Percentiles rank a stretch among this genome's conserved stretches.
Evolutionary conservation across 2,888 invertebrate species (phyloP).

Genomic region (Drosophila recens): DNA sequence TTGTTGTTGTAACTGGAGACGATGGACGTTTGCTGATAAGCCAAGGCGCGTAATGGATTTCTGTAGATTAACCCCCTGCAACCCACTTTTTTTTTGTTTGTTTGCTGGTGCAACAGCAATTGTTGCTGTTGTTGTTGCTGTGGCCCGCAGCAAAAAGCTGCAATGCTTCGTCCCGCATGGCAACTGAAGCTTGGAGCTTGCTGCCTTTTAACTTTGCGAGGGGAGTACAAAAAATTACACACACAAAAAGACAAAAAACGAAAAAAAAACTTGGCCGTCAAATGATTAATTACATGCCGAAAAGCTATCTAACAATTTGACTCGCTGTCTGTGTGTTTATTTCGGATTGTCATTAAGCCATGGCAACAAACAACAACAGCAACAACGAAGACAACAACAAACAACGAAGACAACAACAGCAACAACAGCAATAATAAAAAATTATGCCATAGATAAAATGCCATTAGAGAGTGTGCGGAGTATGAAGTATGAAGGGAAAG

Average conservation of each 20-base stretch:
- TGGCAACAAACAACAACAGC: slow-evolving; percentile 38
- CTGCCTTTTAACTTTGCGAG: slow-evolving; percentile 31
- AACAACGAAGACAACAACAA: slow-evolving; percentile 20
- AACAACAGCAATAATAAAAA: slow-evolving; percentile 74
- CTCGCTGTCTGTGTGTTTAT: slow-evolving; percentile 66
- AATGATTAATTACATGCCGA: slow-evolving; percentile 81
- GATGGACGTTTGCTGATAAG: slow-evolving; percentile 67
- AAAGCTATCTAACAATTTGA: slow-evolving; percentile 81
- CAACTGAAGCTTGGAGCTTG: slow-evolving; percentile 25
- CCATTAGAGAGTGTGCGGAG: slow-evolving; percentile 73
- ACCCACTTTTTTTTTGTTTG: slow-evolving; percentile 14
- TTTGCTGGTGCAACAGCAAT: slow-evolving; percentile 34
- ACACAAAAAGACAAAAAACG: not conserved
- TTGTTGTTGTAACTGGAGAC: slow-evolving; percentile 41
- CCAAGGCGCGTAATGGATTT: slow-evolving; percentile 71
- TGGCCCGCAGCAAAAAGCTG: slow-evolving; percentile 67
- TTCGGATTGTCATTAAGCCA: slow-evolving; percentile 78
- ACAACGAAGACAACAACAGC: slow-evolving; percentile 24
- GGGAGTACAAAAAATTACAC: slow-evolving; percentile 24
- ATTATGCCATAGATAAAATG: slow-evolving; percentile 82
- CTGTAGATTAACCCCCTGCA: slow-evolving; percentile 24
- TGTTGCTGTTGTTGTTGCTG: slow-evolving; percentile 32
- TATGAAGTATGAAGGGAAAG: not conserved
- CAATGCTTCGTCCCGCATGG: slow-evolving; percentile 63
- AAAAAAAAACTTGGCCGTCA: slow-evolving; percentile 55